A percentile compares a stretch with the other conserved stretches of the same genome.
phyloP scores from a whole-genome alignment of 2,113 vertebrate species.

The Marmota monax region DNA sequence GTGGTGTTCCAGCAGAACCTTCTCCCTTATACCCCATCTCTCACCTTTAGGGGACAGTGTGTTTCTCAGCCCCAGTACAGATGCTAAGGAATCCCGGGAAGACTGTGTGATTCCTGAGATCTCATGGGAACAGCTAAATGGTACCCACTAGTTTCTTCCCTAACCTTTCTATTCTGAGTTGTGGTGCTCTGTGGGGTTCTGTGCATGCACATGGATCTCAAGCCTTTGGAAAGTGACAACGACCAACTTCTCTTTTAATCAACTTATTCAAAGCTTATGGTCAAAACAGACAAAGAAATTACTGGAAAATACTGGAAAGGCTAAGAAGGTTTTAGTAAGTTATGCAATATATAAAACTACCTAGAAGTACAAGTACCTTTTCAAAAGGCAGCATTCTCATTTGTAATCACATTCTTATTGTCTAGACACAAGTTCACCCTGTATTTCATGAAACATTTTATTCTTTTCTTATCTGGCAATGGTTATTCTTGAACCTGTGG shows the following conservation, averaged over 20 bases:
- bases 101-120: background rate
- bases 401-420: background rate
- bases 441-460: slow-evolving; percentile 71
- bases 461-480: slow-evolving; percentile 76
- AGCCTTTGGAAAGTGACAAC: slow-evolving; percentile 42
- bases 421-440: slow-evolving; percentile 48
- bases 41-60: background rate
- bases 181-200: background rate
- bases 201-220: background rate
- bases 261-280: slow-evolving; percentile 32
- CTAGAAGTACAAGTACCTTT: slow-evolving; percentile 56
- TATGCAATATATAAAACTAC: slow-evolving; percentile 12
- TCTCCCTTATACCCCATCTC: background rate
- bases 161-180: background rate
- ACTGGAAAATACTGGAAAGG: slow-evolving; percentile 34
- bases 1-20: background rate
- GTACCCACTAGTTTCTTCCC: background rate
- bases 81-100: slow-evolving; percentile 29
- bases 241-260: background rate
- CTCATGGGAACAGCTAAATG: background rate
- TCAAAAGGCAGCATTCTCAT: slow-evolving; percentile 46
- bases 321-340: slow-evolving; percentile 51
- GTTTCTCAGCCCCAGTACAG: background rate
- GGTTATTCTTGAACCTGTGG: slow-evolving; percentile 70
- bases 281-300: slow-evolving; percentile 52